These are phyloP conservation scores for Sebastes iracundus DNA, from an alignment of 2,797 vertebrate genomes.

Conservation along the genomic window DNA sequence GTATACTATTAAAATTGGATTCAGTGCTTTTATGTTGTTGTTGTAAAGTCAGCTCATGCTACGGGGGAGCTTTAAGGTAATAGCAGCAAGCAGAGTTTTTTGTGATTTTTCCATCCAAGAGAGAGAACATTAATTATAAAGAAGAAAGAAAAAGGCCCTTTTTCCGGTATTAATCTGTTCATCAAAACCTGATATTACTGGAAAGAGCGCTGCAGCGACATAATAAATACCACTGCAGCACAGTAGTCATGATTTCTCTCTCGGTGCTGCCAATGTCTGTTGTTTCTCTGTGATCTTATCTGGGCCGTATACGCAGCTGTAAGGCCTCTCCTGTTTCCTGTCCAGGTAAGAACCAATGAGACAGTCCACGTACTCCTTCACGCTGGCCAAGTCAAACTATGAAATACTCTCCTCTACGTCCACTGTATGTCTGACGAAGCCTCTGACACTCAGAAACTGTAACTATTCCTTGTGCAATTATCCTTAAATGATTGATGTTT, in stretches of 20 bases:
- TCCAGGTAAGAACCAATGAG: constrained; percentile 44
- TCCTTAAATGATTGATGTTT: constrained; percentile 54
- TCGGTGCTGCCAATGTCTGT: not conserved
- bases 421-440: not conserved
- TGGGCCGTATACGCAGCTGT: constrained; percentile 53
- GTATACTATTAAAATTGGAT: not conserved
- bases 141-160: constrained; percentile 11
- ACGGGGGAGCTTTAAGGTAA: constrained; percentile 3
- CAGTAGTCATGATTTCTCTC: constrained; percentile 4
- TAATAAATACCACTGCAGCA: constrained; percentile 26
- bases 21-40: not conserved
- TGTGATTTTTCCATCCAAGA: constrained; percentile 1
- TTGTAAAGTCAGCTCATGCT: not conserved
- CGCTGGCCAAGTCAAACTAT: constrained; percentile 33
- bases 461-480: constrained; percentile 31
- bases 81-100: not conserved
- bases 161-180: constrained; percentile 25
- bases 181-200: constrained; percentile 34
- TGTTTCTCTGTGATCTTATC: constrained; percentile 30
- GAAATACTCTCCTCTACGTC: constrained; percentile 16
- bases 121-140: constrained; percentile 37
- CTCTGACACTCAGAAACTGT: constrained; percentile 44
- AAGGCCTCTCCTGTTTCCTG: constrained; percentile 28
- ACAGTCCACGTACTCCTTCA: constrained; percentile 3
- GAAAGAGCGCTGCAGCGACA: constrained; percentile 10